A percentile compares a stretch with the other conserved stretches of the same genome.
Conservation (phyloP, 2,113 vertebrate genomes). For the Panthera leo region DNA sequence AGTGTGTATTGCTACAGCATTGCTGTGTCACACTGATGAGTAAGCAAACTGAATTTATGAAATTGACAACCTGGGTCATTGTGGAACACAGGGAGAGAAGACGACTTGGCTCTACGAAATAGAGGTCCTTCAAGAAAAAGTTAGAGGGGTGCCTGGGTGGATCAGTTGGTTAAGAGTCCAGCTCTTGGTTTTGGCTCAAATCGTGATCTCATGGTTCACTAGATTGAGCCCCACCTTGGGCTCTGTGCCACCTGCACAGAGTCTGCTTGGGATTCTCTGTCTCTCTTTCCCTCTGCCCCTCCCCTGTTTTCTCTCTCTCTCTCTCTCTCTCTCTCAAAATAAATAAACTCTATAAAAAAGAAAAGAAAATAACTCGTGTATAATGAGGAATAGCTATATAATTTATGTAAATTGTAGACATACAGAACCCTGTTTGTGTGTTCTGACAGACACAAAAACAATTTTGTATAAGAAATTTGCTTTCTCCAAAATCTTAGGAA, state of each 20-base stretch:
- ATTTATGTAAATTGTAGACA: not conserved
- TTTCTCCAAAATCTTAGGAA: not conserved
- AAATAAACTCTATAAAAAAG: too few relatives aligned
- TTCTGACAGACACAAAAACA: not conserved
- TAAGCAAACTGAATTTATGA: not conserved
- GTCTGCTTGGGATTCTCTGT: too few relatives aligned
- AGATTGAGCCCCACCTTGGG: too few relatives aligned
- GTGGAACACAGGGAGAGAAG: not conserved
- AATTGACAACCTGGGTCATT: not conserved
- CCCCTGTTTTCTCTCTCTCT: too few relatives aligned
- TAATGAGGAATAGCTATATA: not conserved
- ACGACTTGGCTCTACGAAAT: not conserved
- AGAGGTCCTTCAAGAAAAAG: not conserved
- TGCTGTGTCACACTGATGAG: accelerated
- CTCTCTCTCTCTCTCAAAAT: too few relatives aligned
- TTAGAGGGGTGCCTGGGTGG: too few relatives aligned
- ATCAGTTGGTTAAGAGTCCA: too few relatives aligned
- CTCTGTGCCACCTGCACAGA: too few relatives aligned
- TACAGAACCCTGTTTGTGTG: not conserved
- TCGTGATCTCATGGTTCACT: too few relatives aligned
- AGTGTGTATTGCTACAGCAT: accelerated
- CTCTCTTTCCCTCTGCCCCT: too few relatives aligned
- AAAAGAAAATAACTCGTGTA: not conserved
- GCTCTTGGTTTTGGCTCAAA: too few relatives aligned
- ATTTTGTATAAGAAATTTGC: not conserved